Percentiles rank a stretch among this genome's conserved stretches.
Evolutionary conservation across 2,888 invertebrate species (phyloP).

Genomic region (Parapristionchus giblindavisi): DNA sequence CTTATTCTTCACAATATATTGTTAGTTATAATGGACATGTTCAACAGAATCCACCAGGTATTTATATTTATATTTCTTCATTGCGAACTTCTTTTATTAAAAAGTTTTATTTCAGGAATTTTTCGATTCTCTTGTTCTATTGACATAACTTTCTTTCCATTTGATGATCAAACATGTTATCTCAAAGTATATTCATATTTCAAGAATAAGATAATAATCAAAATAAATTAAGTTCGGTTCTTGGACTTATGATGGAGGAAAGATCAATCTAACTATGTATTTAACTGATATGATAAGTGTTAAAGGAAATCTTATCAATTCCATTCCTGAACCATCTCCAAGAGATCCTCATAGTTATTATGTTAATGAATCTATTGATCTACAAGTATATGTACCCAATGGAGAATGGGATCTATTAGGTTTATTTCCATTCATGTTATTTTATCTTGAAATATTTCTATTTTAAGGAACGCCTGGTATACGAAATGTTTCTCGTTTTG

Average conservation of each 20-base stretch:
- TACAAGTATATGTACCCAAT: constrained; percentile 55
- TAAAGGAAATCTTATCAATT: constrained; percentile 41
- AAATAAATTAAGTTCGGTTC: constrained; percentile 35
- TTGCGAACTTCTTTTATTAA: neutral
- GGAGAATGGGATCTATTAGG: constrained; percentile 58
- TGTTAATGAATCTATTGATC: constrained; percentile 56
- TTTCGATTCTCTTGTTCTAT: constrained; percentile 55
- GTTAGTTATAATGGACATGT: constrained; percentile 51
- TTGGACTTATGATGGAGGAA: constrained; percentile 56
- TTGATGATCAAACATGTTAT: constrained; percentile 55
- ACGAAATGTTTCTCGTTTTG: constrained; percentile 52
- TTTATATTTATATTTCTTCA: neutral
- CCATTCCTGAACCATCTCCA: constrained; percentile 41
- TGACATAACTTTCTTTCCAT: constrained; percentile 59
- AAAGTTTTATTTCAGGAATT: constrained; percentile 46
- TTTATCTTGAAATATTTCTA: neutral
- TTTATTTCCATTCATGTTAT: constrained; percentile 20
- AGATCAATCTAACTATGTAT: constrained; percentile 54
- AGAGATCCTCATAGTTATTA: constrained; percentile 46
- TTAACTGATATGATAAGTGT: constrained; percentile 50
- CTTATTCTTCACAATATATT: constrained; percentile 54
- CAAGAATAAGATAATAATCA: neutral
- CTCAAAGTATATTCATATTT: constrained; percentile 44
- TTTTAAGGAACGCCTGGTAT: constrained; percentile 52
- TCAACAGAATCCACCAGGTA: constrained; percentile 55